Evolutionary conservation across 2,888 invertebrate genomes (phyloP), one percentile per base, ranked within the genome.

Genomic region (Epiblema foenella): DNA sequence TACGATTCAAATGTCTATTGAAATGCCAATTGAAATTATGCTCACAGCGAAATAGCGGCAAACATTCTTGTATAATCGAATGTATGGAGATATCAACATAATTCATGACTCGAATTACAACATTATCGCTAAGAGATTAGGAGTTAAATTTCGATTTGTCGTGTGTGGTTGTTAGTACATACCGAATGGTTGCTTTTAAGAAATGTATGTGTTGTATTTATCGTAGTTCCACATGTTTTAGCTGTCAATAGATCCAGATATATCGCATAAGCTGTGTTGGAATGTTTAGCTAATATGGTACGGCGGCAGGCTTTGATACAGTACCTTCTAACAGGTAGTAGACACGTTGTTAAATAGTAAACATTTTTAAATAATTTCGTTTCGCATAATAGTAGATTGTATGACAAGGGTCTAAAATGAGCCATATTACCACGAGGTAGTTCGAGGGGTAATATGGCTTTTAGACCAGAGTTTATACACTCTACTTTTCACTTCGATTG

Each of bases 1-100:
- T 52, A 51, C 17, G 51, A 63, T 63, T 63, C 63, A 63, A 63
- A 62, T 29, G 63, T 63, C 37, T 63, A 63, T 49, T 29, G 46
- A 29, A 18, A 63, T 63, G 63, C 20, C 63, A 37, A 63, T 63
- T 63, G 37, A 63, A 63, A 63, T 63, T 15, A 52, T 37, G 24
- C 24, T 51, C 52, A 20, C 52, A 24, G 52, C 20, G 12, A 52
- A 52, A 56, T n/a, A 62, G n/a, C 42, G 18, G 33, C 60, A 15
- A 33, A 33, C 62, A 63, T 63, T 63, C 63, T 18, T 63, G 51
- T 18, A 52, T 63, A 63, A 51, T 63, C 49, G n/a, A 5, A 12
- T 12, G 11, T 18, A 49, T 37, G 52, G 17, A 37, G 18, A 37
- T 12, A 51, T 52, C 52, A 52, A 37, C 52, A 63, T 63, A 52